Evolutionary conservation across 2,797 vertebrate species (phyloP), one percentile per base, ranked within the genome.

Genomic region (Sebastes minor): DNA sequence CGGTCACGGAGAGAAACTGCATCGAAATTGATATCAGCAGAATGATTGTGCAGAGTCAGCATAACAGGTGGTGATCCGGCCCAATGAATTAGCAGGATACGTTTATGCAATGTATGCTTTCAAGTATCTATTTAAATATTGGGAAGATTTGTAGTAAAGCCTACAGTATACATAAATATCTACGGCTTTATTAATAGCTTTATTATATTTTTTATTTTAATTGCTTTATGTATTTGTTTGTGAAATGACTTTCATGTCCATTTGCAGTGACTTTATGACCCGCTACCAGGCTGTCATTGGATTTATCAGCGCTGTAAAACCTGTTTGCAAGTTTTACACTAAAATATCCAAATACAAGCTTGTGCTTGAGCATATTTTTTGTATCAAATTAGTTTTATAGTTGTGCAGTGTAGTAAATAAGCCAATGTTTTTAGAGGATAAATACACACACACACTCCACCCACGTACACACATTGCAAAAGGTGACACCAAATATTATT

Each of bases 1-100:
- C 73, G 38, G 76, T 22, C n/a, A 65, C 55, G 20, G 46, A 46
- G 32, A 66, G 23, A 82, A 63, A 72, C 18, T 55, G 11, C 23
- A 38, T 16, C 67, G 59, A 81, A 81, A 78, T 23, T 75, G 74
- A 80, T 80, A 78, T 70, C 32, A 71, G 63, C 66, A 60, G 38
- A 62, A 63, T 59, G 49, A 65, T 4, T 33, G 25, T 83, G 85
- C 67, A 74, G 25, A 71, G 69, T 65, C 72, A 70, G 35, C 4
- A 74, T 27, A 38, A 35, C 32, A 52, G 16, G 52, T 60, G 25
- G 16, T 20, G 30, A 60, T 62, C n/a, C 18, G 33, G 11, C 6
- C 27, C 12, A 20, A 38, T 64, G 28, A 52, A 66, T 55, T 14
- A 71, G 14, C 27, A 23, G 11, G 63, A 32, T n/a, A 18, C 18